phyloP scores from a whole-genome alignment of 1,140 invertebrate genomes.

The Prorops nasuta region DNA sequence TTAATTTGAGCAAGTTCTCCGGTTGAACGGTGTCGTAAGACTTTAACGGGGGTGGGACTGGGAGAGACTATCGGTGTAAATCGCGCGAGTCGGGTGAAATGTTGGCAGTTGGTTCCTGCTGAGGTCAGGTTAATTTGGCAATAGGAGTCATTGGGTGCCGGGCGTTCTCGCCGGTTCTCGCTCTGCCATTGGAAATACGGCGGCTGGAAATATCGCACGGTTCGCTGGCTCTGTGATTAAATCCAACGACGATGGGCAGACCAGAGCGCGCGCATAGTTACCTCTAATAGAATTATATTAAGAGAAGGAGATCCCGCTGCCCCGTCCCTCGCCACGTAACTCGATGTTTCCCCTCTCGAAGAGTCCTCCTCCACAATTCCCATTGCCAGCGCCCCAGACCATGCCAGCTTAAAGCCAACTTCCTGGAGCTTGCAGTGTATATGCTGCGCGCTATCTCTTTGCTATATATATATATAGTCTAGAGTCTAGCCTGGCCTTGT shows the following conservation, averaged over 20 bases:
- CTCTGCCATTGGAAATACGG: constrained; percentile 18
- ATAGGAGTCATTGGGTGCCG: constrained; percentile 27
- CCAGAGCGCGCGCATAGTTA: constrained; percentile 51
- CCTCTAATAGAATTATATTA: constrained; percentile 57
- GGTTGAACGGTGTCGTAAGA: too few relatives aligned
- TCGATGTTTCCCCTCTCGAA: constrained; percentile 10
- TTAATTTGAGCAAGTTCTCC: too few relatives aligned
- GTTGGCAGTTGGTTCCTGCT: too few relatives aligned
- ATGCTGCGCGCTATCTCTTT: too few relatives aligned
- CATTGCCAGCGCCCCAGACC: too few relatives aligned
- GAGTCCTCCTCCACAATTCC: too few relatives aligned
- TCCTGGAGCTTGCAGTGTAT: too few relatives aligned
- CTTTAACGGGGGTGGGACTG: too few relatives aligned
- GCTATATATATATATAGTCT: too few relatives aligned
- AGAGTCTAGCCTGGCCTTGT: constrained; percentile 17
- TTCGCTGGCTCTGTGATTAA: constrained; percentile 52
- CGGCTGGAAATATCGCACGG: constrained; percentile 44
- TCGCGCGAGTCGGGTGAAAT: too few relatives aligned
- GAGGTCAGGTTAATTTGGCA: constrained; percentile 46
- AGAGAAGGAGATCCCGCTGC: constrained; percentile 36
- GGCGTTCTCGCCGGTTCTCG: not conserved
- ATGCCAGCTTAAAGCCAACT: too few relatives aligned
- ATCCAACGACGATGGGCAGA: constrained; percentile 47
- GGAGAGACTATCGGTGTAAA: too few relatives aligned
- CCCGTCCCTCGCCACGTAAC: constrained; percentile 2